Base-by-base conservation (phyloP, 2,113 vertebrate species). In the Ranitomeya imitator region DNA sequence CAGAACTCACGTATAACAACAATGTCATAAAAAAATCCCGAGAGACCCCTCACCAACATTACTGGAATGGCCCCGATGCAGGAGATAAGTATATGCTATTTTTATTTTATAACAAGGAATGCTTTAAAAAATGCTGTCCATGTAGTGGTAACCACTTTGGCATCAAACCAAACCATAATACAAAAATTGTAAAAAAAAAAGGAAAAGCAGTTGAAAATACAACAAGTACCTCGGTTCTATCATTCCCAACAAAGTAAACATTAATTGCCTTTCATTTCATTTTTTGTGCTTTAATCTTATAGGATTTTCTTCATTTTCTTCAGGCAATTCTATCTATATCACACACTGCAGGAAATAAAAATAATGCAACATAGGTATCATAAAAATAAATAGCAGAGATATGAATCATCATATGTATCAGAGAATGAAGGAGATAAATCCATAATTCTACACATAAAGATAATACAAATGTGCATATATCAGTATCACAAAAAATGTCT, bases 361-460 rank as follows among this genome's bases (percentile, higher is more conserved):
- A 63, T 45, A 76, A 83, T 76, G 80, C 45, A 65, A 76, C 80
- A 83, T 52, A 77, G 86, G 80, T 84, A 77, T 67, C 73, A 89
- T 89, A 89, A 89, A 88, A 52, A 81, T 23, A 84, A 60, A 74
- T 84, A 85, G 78, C 87, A 88, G 63, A 23, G 26, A 14, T 54
- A 55, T 74, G 86, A 83, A 77, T 88, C 86, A 88, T 82, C 55
- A 14, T 60, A 87, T 67, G 63, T 63, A 83, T 88, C 83, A 31
- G 45, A 78, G 85, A 85, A 89, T 85, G 19, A 85, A 89, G 74
- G 78, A 16, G 60, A 89, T 89, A 89, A 85, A 85, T 89, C 74
- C 73, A 79, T 79, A 89, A 89, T 89, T 89, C 73, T 23, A 14
- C 81, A 79, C 18, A 51, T 67, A 88, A 88, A 88, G 81, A 69